These are phyloP conservation scores for Megalurothrips usitatus DNA, from an alignment of 2,888 invertebrate genomes.

Conservation along the genomic window DNA sequence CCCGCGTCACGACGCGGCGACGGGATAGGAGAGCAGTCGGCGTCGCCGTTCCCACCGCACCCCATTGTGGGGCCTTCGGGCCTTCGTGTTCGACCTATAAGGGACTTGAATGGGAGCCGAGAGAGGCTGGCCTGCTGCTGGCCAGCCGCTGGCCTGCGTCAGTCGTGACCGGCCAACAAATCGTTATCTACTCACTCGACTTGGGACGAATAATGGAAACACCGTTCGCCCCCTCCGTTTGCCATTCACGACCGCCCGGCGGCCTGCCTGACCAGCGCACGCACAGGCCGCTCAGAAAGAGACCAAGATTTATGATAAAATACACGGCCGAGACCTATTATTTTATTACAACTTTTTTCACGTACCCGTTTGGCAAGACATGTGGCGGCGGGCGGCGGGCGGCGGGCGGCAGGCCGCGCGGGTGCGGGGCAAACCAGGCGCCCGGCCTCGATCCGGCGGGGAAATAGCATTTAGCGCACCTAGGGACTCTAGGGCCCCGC, in stretches of 20 bases:
- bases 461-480: not conserved
- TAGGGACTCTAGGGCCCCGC: not conserved
- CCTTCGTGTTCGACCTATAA: no score
- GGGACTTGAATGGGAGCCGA: not conserved
- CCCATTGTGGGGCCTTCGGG: no score
- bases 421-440: not conserved
- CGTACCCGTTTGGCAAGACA: no score
- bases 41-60: no score
- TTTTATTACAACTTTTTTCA: no score
- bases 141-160: not conserved
- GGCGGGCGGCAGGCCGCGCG: not conserved
- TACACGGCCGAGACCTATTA: no score
- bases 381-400: not conserved
- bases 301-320: no score
- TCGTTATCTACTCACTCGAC: constrained; percentile 1
- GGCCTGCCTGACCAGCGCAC: no score
- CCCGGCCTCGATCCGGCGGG: not conserved
- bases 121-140: not conserved
- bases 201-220: constrained; percentile 24
- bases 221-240: not conserved
- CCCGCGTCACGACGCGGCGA: no score
- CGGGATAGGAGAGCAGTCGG: no score
- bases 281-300: no score
- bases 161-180: constrained; percentile 14
- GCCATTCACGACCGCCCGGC: no score